Conservation (phyloP, 2,888 invertebrate genomes). For the Argynnis bischoffii region DNA sequence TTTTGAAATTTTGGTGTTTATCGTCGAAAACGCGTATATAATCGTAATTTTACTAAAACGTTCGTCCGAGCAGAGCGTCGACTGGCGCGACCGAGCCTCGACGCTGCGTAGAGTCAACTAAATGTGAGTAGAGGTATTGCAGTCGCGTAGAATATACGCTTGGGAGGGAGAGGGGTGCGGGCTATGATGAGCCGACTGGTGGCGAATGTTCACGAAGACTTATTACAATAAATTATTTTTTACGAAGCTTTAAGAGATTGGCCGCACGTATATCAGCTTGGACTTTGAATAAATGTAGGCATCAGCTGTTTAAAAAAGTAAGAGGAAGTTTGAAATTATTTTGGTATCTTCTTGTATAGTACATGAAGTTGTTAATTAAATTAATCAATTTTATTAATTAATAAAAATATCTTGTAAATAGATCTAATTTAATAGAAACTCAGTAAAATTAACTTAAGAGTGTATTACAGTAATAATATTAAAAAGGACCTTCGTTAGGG, state of each 20-base stretch:
- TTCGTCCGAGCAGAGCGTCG: constrained; percentile 68
- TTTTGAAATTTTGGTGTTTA: constrained; percentile 35
- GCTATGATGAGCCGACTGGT: constrained; percentile 74
- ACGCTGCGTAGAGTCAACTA: constrained; percentile 77
- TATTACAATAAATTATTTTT: constrained; percentile 81
- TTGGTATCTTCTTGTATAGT: too few relatives aligned
- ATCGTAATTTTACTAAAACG: constrained; percentile 73
- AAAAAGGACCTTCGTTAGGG: too few relatives aligned
- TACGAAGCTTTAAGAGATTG: constrained; percentile 74
- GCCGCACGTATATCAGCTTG: constrained; percentile 63
- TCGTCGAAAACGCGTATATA: constrained; percentile 61
- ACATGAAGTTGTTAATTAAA: too few relatives aligned
- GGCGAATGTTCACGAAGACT: constrained; percentile 80
- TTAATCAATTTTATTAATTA: too few relatives aligned
- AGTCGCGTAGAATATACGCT: constrained; percentile 73
- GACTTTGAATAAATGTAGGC: constrained; percentile 66
- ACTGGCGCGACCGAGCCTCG: constrained; percentile 76
- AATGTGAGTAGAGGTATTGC: constrained; percentile 71
- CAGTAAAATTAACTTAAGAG: too few relatives aligned
- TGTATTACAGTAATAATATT: too few relatives aligned
- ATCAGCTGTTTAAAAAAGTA: constrained; percentile 54
- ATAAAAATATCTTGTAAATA: too few relatives aligned
- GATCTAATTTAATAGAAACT: too few relatives aligned
- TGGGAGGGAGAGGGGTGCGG: constrained; percentile 59
- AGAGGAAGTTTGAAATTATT: constrained; percentile 1